phyloP scores from a whole-genome alignment of 2,797 vertebrate genomes.

The Pelobates cultripes region DNA sequence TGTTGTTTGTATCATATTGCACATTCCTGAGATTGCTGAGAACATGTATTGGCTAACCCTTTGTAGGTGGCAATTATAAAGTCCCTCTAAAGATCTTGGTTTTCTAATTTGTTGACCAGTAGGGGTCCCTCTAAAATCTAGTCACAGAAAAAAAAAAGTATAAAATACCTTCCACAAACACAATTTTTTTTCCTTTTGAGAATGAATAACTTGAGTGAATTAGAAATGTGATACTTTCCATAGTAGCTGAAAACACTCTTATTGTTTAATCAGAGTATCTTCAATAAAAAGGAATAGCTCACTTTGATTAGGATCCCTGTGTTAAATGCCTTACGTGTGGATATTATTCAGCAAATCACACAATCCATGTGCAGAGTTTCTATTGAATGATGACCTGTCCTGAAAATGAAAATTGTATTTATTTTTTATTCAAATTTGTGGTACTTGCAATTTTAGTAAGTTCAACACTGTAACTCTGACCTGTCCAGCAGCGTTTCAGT shows the following conservation, averaged over 20 bases:
- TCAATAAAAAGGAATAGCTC: neutral
- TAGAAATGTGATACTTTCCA: constrained; percentile 8
- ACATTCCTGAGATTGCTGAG: too few species aligned
- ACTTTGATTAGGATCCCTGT: neutral
- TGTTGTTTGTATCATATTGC: too few species aligned
- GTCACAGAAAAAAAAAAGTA: neutral
- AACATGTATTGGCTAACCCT: neutral
- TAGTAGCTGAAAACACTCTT: constrained; percentile 1
- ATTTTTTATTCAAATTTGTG: too few species aligned
- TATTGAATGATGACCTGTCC: too few species aligned
- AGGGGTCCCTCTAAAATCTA: constrained; percentile 21
- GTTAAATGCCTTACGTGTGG: neutral
- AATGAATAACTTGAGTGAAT: neutral
- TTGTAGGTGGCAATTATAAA: neutral
- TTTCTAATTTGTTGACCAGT: neutral
- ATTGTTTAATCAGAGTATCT: neutral
- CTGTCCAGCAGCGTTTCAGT: too few species aligned
- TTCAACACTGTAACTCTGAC: too few species aligned
- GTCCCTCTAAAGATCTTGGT: too few species aligned
- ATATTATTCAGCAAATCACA: neutral
- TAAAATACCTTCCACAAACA: neutral
- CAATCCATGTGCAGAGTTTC: neutral
- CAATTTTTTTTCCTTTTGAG: neutral
- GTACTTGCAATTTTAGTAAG: too few species aligned
- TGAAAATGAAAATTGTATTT: too few species aligned